Percentiles rank a stretch among this genome's conserved stretches.
Evolutionary conservation across 2,113 vertebrate species (phyloP).

Genomic region (Nycticryphes semicollaris): DNA sequence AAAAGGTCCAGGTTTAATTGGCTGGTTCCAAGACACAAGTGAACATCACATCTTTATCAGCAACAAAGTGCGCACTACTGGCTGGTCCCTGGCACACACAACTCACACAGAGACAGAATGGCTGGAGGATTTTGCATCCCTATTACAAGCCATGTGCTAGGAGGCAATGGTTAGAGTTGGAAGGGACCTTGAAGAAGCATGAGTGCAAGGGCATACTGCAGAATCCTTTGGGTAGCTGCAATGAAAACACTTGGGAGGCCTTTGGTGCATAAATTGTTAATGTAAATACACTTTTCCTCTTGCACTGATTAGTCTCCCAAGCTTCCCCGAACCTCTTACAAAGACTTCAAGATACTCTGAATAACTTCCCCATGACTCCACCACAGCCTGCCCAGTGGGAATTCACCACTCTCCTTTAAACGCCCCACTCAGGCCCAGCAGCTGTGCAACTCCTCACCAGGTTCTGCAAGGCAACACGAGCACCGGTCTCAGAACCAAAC

Average conservation of each 20-base stretch:
- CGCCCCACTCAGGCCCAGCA: not conserved
- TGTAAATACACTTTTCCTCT: not conserved
- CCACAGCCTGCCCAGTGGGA: not conserved
- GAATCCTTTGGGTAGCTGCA: not conserved
- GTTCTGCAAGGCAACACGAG: not conserved
- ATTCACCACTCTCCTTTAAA: not conserved
- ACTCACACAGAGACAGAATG: fast-evolving
- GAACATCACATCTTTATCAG: not conserved
- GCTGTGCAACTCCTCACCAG: not conserved
- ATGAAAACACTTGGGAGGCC: not conserved
- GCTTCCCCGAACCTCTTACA: not conserved
- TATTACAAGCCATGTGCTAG: not conserved
- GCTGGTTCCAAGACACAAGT: not conserved
- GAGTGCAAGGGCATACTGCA: fast-evolving
- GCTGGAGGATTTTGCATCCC: not conserved
- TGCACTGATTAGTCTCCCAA: not conserved
- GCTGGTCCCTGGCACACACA: not conserved
- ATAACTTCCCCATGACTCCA: not conserved
- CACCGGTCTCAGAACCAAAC: not conserved
- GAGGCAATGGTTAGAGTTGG: too few relatives aligned
- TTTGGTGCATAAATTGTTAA: not conserved
- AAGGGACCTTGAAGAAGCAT: not conserved
- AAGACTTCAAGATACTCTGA: not conserved
- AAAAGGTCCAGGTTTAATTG: not conserved
- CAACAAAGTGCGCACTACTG: not conserved